These are phyloP conservation scores for Anguilla pacifica DNA, from an alignment of 2,797 vertebrate species.

Conservation along the genomic window DNA sequence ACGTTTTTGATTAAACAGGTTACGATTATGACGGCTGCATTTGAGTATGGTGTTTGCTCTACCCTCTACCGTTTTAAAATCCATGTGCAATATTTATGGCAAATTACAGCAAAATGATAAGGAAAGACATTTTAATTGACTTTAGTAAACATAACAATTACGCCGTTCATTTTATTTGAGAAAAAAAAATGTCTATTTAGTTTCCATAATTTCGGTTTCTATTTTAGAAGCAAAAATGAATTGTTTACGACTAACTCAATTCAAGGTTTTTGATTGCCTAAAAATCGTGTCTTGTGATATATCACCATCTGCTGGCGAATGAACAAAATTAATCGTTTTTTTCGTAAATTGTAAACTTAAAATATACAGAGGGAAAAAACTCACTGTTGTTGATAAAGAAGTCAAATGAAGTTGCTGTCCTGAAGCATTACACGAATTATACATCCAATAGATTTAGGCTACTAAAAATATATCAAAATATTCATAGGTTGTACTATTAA, in stretches of 20 bases:
- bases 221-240: conserved; percentile 4
- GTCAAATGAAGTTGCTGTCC: neutral
- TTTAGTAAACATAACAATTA: conserved; percentile 14
- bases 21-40: neutral
- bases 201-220: neutral
- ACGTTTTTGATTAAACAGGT: neutral
- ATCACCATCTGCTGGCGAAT: conserved; percentile 6
- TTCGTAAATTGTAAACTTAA: too few relatives aligned
- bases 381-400: too few relatives aligned
- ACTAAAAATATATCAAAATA: neutral
- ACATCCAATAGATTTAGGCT: neutral
- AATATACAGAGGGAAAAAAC: too few relatives aligned
- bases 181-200: neutral
- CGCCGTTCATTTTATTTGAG: neutral
- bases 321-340: neutral
- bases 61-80: neutral
- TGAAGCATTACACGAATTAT: neutral
- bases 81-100: neutral
- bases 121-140: neutral
- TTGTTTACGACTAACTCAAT: neutral
- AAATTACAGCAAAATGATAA: neutral
- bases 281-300: conserved; percentile 8
- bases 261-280: neutral
- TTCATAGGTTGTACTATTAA: neutral
- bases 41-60: neutral